These are phyloP conservation scores for Macrochelys suwanniensis DNA, from an alignment of 2,797 vertebrate species.

Conservation along the genomic window DNA sequence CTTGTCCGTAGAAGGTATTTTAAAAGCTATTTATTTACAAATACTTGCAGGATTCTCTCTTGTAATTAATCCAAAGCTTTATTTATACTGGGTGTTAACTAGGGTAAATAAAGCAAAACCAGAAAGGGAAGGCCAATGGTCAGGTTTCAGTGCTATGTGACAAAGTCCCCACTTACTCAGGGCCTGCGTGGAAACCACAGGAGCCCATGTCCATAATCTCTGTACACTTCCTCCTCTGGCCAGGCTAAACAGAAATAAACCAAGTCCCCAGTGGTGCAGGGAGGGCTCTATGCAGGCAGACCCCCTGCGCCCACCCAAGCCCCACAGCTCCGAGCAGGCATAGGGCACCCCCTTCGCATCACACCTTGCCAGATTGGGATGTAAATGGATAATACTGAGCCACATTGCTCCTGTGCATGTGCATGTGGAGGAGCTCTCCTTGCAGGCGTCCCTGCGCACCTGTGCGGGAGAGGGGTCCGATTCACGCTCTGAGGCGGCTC, in stretches of 20 bases:
- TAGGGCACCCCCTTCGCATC: constrained; percentile 26
- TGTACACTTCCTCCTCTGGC: neutral
- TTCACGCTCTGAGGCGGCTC: neutral
- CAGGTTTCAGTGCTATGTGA: neutral
- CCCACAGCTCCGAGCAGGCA: neutral
- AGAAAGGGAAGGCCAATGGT: neutral
- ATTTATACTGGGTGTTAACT: constrained; percentile 30
- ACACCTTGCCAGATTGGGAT: neutral
- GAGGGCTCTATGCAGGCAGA: neutral
- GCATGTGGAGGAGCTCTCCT: neutral
- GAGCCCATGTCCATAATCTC: neutral
- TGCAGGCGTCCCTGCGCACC: neutral
- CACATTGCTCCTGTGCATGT: neutral
- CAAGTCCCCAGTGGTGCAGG: neutral
- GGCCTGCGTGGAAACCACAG: neutral
- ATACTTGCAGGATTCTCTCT: constrained; percentile 15
- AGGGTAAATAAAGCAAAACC: constrained; percentile 31
- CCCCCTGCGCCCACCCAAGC: neutral
- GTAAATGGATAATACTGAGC: neutral
- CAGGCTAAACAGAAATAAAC: constrained; percentile 10
- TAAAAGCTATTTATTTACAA: constrained; percentile 59
- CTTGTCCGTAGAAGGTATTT: constrained; percentile 36
- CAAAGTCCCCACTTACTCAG: neutral
- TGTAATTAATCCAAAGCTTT: constrained; percentile 26
- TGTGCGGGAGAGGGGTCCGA: neutral